Evolutionary conservation across 2,113 vertebrate species (phyloP).

Genomic region (Syngnathoides biaculeatus): DNA sequence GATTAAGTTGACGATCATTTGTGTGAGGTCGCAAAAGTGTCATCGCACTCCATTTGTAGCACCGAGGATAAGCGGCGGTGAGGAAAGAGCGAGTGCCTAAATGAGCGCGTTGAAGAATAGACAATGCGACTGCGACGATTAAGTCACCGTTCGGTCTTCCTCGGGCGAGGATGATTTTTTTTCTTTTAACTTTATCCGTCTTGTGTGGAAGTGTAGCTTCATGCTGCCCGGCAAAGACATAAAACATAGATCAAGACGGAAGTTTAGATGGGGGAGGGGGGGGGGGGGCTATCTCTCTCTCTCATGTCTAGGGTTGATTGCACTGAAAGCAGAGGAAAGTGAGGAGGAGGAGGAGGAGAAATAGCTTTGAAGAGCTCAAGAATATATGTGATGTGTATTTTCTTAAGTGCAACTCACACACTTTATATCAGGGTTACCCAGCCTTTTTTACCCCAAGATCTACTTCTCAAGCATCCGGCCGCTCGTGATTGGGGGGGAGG

Average conservation of each 20-base stretch:
- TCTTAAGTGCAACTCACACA: background rate
- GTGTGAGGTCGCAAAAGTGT: background rate
- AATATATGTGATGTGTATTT: constrained; percentile 33
- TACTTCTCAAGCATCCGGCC: no score
- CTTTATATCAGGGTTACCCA: no score
- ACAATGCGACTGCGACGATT: constrained; percentile 45
- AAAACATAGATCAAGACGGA: constrained; percentile 70
- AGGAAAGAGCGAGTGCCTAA: constrained; percentile 38
- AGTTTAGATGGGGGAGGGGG: constrained; percentile 45
- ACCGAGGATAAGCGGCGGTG: background rate
- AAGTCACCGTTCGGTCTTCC: constrained; percentile 39
- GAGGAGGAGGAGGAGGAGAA: constrained; percentile 43
- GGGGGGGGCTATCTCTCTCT: constrained; percentile 8
- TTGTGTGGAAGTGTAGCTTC: constrained; percentile 32
- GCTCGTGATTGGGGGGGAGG: no score
- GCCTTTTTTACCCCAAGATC: no score
- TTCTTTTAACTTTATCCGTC: constrained; percentile 32
- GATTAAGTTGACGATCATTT: constrained; percentile 2
- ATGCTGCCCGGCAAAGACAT: constrained; percentile 39
- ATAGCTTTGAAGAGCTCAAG: constrained; percentile 38
- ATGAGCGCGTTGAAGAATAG: constrained; percentile 44
- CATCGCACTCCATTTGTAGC: background rate
- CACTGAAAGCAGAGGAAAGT: constrained; percentile 38
- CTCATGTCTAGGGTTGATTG: constrained; percentile 49
- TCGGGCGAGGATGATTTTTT: constrained; percentile 39